A percentile compares a stretch with the other conserved stretches of the same genome.
Evolutionary conservation across 2,888 invertebrate species (phyloP).

Genomic region (Volucella bombylans): DNA sequence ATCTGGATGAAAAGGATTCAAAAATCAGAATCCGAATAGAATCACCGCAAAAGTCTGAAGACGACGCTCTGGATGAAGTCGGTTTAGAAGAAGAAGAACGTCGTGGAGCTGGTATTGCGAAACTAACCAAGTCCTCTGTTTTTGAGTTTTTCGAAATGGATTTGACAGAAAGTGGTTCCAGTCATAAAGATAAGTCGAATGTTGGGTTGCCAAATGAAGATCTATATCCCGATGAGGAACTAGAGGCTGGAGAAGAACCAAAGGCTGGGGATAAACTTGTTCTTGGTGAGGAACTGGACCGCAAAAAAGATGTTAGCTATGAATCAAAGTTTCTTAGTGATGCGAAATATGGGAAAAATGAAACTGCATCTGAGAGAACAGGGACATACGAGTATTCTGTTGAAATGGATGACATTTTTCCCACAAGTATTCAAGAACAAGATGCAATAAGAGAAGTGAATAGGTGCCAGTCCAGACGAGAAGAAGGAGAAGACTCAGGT

Average conservation of each 20-base stretch:
- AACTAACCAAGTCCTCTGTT: neutral
- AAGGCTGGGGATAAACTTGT: too few relatives aligned
- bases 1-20: too few relatives aligned
- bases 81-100: neutral
- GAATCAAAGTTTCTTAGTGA: too few relatives aligned
- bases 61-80: neutral
- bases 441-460: neutral
- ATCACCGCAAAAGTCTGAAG: too few relatives aligned
- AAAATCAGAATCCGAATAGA: too few relatives aligned
- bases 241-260: neutral
- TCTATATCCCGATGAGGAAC: neutral
- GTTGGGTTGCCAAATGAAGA: neutral
- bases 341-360: too few relatives aligned
- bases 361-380: too few relatives aligned
- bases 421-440: neutral
- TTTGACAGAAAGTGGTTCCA: neutral
- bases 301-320: too few relatives aligned
- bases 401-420: too few relatives aligned
- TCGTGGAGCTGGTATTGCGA: neutral
- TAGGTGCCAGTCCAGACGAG: neutral
- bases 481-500: constrained; percentile 21
- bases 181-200: too few relatives aligned
- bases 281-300: too few relatives aligned
- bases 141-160: neutral
- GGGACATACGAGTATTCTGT: too few relatives aligned